Evolutionary conservation across 2,113 vertebrate species (phyloP).

Genomic region (Seriola quinqueradiata): DNA sequence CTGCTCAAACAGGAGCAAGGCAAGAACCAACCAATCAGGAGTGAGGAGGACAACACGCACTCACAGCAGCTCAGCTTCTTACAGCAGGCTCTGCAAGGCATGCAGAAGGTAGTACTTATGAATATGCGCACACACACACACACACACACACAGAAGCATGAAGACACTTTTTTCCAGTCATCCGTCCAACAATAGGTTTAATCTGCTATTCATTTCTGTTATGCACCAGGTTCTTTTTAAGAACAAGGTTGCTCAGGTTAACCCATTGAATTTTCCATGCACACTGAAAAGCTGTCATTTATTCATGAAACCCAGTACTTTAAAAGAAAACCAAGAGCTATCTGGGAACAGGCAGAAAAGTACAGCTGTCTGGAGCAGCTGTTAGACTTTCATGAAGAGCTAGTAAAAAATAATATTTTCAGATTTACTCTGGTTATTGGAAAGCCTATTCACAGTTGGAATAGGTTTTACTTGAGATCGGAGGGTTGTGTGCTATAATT

Average conservation of each 20-base stretch:
- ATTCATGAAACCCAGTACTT: conserved; percentile 48
- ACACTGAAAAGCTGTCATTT: conserved; percentile 46
- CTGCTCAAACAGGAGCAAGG: conserved; percentile 96
- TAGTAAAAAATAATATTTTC: conserved; percentile 30
- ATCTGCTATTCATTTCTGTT: not conserved
- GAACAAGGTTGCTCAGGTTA: conserved; percentile 29
- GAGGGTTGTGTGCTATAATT: conserved; percentile 7
- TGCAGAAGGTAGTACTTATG: conserved; percentile 91
- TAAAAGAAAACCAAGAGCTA: conserved; percentile 27
- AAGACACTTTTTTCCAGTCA: not conserved
- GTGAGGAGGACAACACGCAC: conserved; percentile 91
- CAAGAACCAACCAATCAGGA: conserved; percentile 84
- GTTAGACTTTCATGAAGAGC: conserved; percentile 35
- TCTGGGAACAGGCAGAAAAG: conserved; percentile 16
- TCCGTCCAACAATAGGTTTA: not conserved
- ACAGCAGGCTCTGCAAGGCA: conserved; percentile 95
- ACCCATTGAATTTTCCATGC: conserved; percentile 15
- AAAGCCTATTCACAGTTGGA: not conserved
- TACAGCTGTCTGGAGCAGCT: conserved; percentile 53
- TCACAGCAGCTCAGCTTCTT: conserved; percentile 95
- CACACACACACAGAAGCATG: not conserved
- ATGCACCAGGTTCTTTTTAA: conserved; percentile 2
- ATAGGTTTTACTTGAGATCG: conserved; percentile 13
- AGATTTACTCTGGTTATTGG: conserved; percentile 21
- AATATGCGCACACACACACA: not conserved